A percentile compares a stretch with the other conserved stretches of the same genome.
phyloP scores from a whole-genome alignment of 2,888 invertebrate genomes.

The Ectemnius lituratus region DNA sequence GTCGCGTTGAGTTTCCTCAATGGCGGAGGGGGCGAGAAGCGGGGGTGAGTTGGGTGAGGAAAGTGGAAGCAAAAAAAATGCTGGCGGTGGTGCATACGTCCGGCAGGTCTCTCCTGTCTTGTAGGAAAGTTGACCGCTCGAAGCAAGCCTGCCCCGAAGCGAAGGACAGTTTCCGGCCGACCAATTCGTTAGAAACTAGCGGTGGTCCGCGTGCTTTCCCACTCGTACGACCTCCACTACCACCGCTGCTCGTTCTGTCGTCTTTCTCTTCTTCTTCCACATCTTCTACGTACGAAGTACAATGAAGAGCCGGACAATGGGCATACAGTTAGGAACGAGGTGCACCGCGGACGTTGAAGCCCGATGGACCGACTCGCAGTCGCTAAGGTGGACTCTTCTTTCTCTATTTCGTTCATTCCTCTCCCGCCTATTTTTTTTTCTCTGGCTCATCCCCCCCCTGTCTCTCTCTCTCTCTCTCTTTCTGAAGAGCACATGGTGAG shows the following conservation, averaged over 20 bases:
- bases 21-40: background rate
- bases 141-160: conserved; percentile 40
- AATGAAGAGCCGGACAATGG: conserved; percentile 69
- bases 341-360: conserved; percentile 6
- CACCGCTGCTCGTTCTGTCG: background rate
- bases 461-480: too few species aligned
- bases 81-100: conserved; percentile 33
- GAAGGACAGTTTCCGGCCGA: conserved; percentile 61
- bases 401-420: too few species aligned
- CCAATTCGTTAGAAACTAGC: conserved; percentile 70
- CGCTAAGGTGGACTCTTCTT: too few species aligned
- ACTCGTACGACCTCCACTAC: conserved; percentile 13
- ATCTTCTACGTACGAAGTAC: conserved; percentile 45
- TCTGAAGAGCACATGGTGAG: too few species aligned
- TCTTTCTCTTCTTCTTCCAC: conserved; percentile 36
- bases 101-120: conserved; percentile 50
- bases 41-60: background rate
- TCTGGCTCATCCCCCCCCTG: too few species aligned
- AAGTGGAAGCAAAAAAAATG: conserved; percentile 16
- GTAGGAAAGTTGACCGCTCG: conserved; percentile 28
- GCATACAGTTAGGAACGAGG: conserved; percentile 40
- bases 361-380: too few species aligned
- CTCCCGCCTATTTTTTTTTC: too few species aligned
- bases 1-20: too few species aligned
- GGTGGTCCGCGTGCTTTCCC: conserved; percentile 10